Evolutionary conservation across 1,140 invertebrate species (phyloP), one percentile per base, ranked within the genome.

Genomic region (Epicauta chinensis): DNA sequence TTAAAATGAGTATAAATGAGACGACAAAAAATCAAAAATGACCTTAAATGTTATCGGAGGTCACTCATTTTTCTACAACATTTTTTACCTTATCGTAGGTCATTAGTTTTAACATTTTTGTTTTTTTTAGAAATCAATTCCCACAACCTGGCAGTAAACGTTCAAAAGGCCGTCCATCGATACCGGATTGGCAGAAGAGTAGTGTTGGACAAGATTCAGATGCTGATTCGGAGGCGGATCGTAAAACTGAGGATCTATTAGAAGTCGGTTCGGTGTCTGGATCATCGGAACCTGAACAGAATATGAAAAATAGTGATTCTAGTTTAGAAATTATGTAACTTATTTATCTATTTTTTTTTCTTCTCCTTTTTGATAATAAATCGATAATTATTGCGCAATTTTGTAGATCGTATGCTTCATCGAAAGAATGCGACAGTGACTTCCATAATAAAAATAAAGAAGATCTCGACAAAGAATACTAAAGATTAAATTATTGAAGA

Each of bases 181-280:
- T 88, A 53, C 86, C 86, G 16, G 75, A 82, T 7, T 89, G 86
- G 86, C 86, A 88, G 66, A 72, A 86, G 31, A 75, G 78, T n/a
- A 76, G 76, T 4, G 73, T 43, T 45, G 65, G 71, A 41, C 57
- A 38, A 48, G 10, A 12, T n/a, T 12, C 32, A 11, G 53, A 55
- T 36, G 51, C 55, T 41, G 64, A 65, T 35, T 36, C 47, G 5
- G 63, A 65, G 29, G 53, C 46, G 6, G 62, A 68, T 40, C 60
- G 59, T 38, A 68, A 71, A 56, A 58, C 61, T 16, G 60, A 67
- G 45, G 70, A 71, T 5, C 37, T 67, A 14, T 60, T 71, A 45
- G 70, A 71, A 60, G 48, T 69, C 42, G 69, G 72, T 49, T 79
- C 77, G 2, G 80, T 79, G 0, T 81, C 80, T 58, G 73, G 75